Evolutionary conservation across 2,797 vertebrate species (phyloP).

Genomic region (Chromis chromis): DNA sequence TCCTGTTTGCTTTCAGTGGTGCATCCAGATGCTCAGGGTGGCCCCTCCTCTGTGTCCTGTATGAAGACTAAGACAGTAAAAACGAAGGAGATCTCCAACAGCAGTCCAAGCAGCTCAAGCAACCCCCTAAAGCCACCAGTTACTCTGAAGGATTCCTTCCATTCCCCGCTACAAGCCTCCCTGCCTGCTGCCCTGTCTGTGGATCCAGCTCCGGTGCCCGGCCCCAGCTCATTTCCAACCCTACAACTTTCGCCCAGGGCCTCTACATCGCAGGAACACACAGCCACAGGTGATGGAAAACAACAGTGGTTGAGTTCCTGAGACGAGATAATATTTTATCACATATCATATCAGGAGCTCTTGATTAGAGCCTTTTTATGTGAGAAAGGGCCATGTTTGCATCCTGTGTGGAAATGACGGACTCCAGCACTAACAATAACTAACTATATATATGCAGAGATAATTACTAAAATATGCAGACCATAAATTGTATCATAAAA

Average conservation of each 20-base stretch:
- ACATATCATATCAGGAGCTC: no score
- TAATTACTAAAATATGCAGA: no score
- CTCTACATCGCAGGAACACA: slow-evolving; percentile 41
- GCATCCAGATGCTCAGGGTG: slow-evolving; percentile 71
- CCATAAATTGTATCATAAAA: no score
- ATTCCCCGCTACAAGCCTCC: slow-evolving; percentile 61
- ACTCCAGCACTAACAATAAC: no score
- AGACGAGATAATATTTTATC: no score
- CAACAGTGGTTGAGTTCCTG: no score
- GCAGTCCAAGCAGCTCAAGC: slow-evolving; percentile 25
- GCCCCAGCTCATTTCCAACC: slow-evolving; percentile 51
- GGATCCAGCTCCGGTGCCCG: slow-evolving; percentile 21
- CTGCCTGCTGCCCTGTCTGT: slow-evolving; percentile 47
- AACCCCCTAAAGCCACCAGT: slow-evolving; percentile 47
- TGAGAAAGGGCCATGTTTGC: no score
- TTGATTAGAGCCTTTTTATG: no score
- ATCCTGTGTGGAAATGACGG: no score
- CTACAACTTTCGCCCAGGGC: slow-evolving; percentile 16
- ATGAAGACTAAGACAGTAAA: slow-evolving; percentile 54
- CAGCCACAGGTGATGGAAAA: slow-evolving; percentile 49
- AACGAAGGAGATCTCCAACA: slow-evolving; percentile 43
- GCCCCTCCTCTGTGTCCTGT: slow-evolving; percentile 67
- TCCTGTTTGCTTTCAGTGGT: slow-evolving; percentile 63
- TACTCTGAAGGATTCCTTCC: slow-evolving; percentile 61
- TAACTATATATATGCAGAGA: no score